These are phyloP conservation scores for Nycticebus coucang DNA, from an alignment of 2,113 vertebrate genomes.

Conservation along the genomic window DNA sequence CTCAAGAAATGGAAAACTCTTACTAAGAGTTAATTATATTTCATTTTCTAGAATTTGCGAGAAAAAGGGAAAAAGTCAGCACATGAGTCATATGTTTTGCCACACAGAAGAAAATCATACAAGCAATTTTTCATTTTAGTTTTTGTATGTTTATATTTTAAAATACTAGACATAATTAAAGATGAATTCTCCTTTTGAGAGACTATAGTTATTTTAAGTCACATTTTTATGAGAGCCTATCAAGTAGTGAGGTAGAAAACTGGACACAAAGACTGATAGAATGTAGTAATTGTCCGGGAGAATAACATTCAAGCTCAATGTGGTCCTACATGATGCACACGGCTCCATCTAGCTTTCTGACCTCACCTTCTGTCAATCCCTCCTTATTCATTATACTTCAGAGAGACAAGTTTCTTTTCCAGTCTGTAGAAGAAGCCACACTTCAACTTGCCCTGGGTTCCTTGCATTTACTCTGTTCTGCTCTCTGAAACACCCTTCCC, in stretches of 20 bases:
- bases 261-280: not conserved
- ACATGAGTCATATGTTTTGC: conserved; percentile 48
- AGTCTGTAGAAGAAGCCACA: not conserved
- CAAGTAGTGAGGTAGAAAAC: not conserved
- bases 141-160: conserved; percentile 40
- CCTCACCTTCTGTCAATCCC: not conserved
- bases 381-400: not conserved
- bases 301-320: not conserved
- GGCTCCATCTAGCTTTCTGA: not conserved
- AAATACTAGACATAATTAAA: conserved; percentile 62
- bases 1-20: conserved; percentile 70
- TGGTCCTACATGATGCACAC: not conserved
- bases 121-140: conserved; percentile 38
- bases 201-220: not conserved
- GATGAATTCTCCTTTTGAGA: not conserved
- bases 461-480: not conserved
- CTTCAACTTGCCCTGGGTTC: fast-evolving
- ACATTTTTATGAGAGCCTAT: not conserved
- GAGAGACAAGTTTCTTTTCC: not conserved
- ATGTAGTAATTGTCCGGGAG: not conserved
- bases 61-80: conserved; percentile 5
- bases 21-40: conserved; percentile 70
- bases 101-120: conserved; percentile 38
- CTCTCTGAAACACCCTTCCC: not conserved
- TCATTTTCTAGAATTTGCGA: conserved; percentile 64